A percentile compares a stretch with the other conserved stretches of the same genome.
phyloP scores from a whole-genome alignment of 2,797 vertebrate genomes.

The Lagodon rhomboides region DNA sequence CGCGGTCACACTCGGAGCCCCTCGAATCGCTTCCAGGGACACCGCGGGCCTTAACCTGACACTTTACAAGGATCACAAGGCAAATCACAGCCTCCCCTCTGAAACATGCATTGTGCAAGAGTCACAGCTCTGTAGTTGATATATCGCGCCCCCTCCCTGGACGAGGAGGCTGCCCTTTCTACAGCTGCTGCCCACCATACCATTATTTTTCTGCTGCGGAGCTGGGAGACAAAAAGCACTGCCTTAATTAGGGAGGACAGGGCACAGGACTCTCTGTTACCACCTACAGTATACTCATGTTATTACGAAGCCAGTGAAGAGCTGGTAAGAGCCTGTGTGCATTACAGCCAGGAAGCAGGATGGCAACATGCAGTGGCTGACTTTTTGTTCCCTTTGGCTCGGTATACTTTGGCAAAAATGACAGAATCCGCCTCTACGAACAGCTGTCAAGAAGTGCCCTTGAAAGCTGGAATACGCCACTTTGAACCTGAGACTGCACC shows the following conservation, averaged over 20 bases:
- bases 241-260: slow-evolving; percentile 45
- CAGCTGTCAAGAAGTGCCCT: neutral
- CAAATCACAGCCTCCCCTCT: slow-evolving; percentile 12
- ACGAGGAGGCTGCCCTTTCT: slow-evolving; percentile 4
- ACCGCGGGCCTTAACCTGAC: slow-evolving; percentile 6
- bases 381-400: slow-evolving; percentile 16
- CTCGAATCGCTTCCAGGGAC: slow-evolving; percentile 27
- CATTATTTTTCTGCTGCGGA: slow-evolving; percentile 25
- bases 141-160: neutral
- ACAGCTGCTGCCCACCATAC: slow-evolving; percentile 18
- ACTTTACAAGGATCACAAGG: slow-evolving; percentile 15
- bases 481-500: neutral
- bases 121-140: slow-evolving; percentile 7
- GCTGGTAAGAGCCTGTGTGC: slow-evolving; percentile 37
- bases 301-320: slow-evolving; percentile 34
- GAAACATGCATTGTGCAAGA: neutral
- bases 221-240: slow-evolving; percentile 20
- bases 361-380: neutral
- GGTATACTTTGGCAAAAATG: neutral
- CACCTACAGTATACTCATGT: slow-evolving; percentile 34
- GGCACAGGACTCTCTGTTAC: slow-evolving; percentile 37
- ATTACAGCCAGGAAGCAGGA: slow-evolving; percentile 17
- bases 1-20: slow-evolving; percentile 18
- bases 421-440: neutral
- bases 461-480: neutral